Evolutionary conservation across 2,888 invertebrate species (phyloP), one percentile per base, ranked within the genome.

Genomic region (Macroteleia sp.): DNA sequence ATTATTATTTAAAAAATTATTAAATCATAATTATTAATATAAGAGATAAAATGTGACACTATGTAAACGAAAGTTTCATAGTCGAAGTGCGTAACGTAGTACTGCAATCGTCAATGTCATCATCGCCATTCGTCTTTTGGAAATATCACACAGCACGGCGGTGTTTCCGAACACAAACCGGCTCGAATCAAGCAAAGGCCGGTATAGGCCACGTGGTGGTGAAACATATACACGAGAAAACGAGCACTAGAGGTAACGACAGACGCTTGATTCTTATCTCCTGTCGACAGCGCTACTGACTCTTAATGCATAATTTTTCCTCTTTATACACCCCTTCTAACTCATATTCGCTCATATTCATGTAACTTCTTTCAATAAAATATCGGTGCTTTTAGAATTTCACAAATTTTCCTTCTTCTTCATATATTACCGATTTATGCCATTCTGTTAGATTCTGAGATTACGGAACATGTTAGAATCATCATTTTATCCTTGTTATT

Each of bases 231-330:
- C n/a, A n/a, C 48, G 36, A 69, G 70, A 64, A 70, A 78, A 70
- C 76, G 67, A 76, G 75, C 66, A 67, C 36, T 79, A 62, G 71
- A 71, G 61, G 75, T 67, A 76, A 76, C 67, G 79, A 75, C 50
- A 75, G 70, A 44, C 61, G 56, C 56, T 61, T 61, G 67, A 79
- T 79, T 79, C 79, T 76, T 79, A 79, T 79, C 79, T 79, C 32
- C 42, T 61, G 70, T 78, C 70, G 78, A 74, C 78, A 52, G 46
- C 59, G 78, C 78, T 74, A 70, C 78, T 62, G 78, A 75, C 64
- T 69, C 70, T 52, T 66, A 78, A 70, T 25, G 78, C 64, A 70
- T 64, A 78, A 74, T 73, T 50, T 32, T 30, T 61, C 46, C 54
- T 42, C 70, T 70, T 54, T 70, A 52, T 32, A 19, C 20, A 41